Evolutionary conservation across 1,140 invertebrate genomes (phyloP).

Genomic region (Drosophila rhopaloa): DNA sequence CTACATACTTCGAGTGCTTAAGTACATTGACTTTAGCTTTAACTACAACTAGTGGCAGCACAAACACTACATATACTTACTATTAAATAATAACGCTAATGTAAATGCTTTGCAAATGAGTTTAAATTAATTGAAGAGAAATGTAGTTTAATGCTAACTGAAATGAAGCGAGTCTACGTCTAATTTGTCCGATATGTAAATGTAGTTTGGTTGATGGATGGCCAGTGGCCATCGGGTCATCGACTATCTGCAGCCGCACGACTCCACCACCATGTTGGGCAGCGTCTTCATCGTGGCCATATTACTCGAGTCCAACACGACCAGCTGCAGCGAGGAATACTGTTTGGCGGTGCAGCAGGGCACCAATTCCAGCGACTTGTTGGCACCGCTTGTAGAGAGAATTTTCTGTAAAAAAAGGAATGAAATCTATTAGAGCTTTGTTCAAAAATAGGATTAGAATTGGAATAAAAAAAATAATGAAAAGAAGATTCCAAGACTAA

Average conservation of each 20-base stretch:
- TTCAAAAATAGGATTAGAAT: background rate
- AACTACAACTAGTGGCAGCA: slow-evolving; percentile 71
- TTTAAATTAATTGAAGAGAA: slow-evolving; percentile 63
- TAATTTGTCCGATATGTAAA: slow-evolving; percentile 63
- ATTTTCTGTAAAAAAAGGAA: slow-evolving; percentile 87
- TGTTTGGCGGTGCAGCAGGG: slow-evolving; percentile 92
- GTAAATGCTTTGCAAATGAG: slow-evolving; percentile 62
- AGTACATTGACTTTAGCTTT: slow-evolving; percentile 61
- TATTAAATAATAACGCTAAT: slow-evolving; percentile 47
- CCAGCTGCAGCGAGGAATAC: slow-evolving; percentile 90
- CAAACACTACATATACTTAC: slow-evolving; percentile 38
- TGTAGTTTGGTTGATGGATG: slow-evolving; percentile 3
- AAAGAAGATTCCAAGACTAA: too few species aligned
- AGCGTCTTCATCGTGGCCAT: slow-evolving; percentile 90
- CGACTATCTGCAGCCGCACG: slow-evolving; percentile 91
- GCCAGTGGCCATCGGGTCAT: background rate
- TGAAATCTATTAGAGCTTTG: background rate
- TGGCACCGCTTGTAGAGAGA: slow-evolving; percentile 85
- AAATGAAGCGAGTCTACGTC: slow-evolving; percentile 37
- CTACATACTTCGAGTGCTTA: slow-evolving; percentile 64
- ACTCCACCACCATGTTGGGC: slow-evolving; percentile 93
- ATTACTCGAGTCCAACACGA: slow-evolving; percentile 90
- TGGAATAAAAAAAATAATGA: too few species aligned
- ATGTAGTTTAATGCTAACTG: slow-evolving; percentile 24
- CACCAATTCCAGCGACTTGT: slow-evolving; percentile 87